Base-by-base conservation (phyloP, 2,888 invertebrate genomes). In the Crocallis elinguaria region DNA sequence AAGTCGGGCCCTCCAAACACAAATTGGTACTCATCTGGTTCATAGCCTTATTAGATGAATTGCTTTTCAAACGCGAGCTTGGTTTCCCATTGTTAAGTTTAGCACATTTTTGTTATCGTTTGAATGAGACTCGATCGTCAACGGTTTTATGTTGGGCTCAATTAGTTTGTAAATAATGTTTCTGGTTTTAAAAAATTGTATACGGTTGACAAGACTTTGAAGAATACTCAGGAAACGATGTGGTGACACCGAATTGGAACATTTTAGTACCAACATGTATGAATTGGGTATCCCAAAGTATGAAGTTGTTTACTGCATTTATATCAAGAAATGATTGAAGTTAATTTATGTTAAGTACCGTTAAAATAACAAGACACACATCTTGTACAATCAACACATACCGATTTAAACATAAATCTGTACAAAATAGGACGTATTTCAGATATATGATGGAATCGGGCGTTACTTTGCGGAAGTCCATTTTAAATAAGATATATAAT, bases 21-120 rank as follows among this genome's bases (percentile, higher is more conserved):
- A 52, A 95, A 95, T 75, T 96, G 96, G 96, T 96, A 96, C 78
- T 94, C 95, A 50, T 92, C 95, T 57, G 94, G 95, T 29, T 95
- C 96, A 93, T 96, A 96, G 94, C 91, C 85, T 69, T 78, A 66
- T 76, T 72, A 68, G 55, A 54, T 35, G 13, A 39, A 37, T 50
- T 64, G 49, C 61, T 61, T 60, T 35, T 46, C 43, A 38, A 41
- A 55, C 12, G 38, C 38, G 50, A 51, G 44, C 39, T 44, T 39
- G 44, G 23, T 41, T 49, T 30, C 33, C 39, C 55, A 38, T 69
- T 67, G 76, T 76, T 77, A 78, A 71, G 75, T 77, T 78, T 75
- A 67, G 58, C 56, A 64, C 44, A 66, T 73, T 76, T 67, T 70
- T 70, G 69, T 73, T 71, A 69, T 72, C 58, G 67, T 73, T 69